phyloP scores from a whole-genome alignment of 2,888 invertebrate species.

The Philonicus albiceps region DNA sequence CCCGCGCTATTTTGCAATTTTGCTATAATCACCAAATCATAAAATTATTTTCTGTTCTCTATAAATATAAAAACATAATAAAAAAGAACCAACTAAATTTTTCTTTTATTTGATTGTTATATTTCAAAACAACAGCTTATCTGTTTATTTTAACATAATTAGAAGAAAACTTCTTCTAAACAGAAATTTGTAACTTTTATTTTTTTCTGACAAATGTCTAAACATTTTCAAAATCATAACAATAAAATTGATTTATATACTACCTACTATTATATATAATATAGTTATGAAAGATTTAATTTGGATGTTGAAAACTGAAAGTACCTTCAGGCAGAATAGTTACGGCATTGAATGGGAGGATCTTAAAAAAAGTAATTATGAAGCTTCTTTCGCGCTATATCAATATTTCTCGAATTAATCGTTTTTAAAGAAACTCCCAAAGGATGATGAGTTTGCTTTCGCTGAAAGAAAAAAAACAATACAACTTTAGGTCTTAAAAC shows the following conservation, averaged over 20 bases:
- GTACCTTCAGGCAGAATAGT: not conserved
- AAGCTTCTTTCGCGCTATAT: not conserved
- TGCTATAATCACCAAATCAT: no score
- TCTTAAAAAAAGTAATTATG: not conserved
- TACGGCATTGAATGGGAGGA: not conserved
- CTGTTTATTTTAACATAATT: no score
- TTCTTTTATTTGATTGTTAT: no score
- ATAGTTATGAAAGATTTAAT: not conserved
- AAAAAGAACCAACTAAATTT: no score
- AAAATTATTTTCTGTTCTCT: no score
- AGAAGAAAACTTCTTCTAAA: no score
- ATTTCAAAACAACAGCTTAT: no score
- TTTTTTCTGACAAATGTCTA: no score
- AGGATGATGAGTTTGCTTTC: not conserved
- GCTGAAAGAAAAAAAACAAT: not conserved
- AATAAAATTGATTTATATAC: not conserved
- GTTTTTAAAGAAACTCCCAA: not conserved
- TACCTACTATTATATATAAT: not conserved
- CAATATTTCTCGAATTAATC: not conserved
- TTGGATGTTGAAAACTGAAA: not conserved
- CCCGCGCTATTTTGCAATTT: no score
- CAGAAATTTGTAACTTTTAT: no score
- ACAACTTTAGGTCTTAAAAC: not conserved
- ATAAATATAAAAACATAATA: no score
- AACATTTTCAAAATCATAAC: no score